Base-by-base conservation (phyloP, 2,888 invertebrate species). In the Acleris holmiana region DNA sequence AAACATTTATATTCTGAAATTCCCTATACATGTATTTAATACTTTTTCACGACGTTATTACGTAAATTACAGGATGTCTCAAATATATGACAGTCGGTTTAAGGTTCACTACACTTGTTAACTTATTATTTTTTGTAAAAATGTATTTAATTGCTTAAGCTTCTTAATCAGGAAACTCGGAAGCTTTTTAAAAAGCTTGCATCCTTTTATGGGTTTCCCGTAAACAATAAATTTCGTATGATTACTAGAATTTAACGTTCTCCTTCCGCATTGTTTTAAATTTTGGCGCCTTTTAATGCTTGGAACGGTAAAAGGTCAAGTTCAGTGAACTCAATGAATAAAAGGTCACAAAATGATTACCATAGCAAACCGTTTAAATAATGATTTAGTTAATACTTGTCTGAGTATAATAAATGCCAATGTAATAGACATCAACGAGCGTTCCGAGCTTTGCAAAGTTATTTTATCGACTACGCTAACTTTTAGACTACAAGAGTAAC, bases 371-470 rank as follows among this genome's bases (percentile, higher is more conserved):
- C 29, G 29, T 10, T 29, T 13, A 10, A 29, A 29, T 29, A 25
- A 6, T 25, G 25, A 25, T 25, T 25, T 25, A 25, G 25, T 25
- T 25, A 25, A 25, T 25, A 25, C 7, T 25, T 25, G 7, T 25
- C 1, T 7, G 25, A 25, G 23, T 49, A n/a, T 49, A 10, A 15
- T 15, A 54, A 40, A 21, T 40, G 21, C 4, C 8, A 7, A 21
- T 50, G 44, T 25, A 50, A 56, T 56, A 62, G 62, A 62, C 62
- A 56, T 62, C 56, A 62, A 62, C 62, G 62, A 18, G 23, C 61
- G 48, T 15, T 41, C 41, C 4, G 13, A n/a, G 0, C 1, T 41
- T n/a, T n/a, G 29, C 15, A 41, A 15, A 5, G 10, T 0, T 41
- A n/a, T 15, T 41, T 41, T 15, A 41, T n/a, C 41, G n/a, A 5